Percentiles rank a stretch among this genome's conserved stretches.
Conservation (phyloP, 1,140 invertebrate species). For the Brachionus asplanchnoidis region DNA sequence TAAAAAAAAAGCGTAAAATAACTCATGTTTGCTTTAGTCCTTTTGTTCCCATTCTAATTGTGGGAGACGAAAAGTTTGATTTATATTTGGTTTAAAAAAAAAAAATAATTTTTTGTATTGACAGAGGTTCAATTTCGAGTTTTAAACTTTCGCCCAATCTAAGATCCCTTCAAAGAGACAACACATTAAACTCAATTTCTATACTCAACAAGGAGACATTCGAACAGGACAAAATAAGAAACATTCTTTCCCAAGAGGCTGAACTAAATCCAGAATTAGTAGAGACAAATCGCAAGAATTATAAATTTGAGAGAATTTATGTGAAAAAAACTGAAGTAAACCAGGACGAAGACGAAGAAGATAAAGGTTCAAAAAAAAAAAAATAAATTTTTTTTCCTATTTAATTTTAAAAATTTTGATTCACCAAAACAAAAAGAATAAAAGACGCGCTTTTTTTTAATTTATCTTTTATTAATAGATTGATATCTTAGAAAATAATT, state of each 20-base stretch:
- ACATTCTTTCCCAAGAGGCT: neutral
- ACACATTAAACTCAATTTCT: neutral
- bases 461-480: neutral
- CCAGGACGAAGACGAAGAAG: neutral
- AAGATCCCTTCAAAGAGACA: conserved; percentile 65
- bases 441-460: neutral
- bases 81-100: neutral
- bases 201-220: conserved; percentile 25
- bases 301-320: neutral
- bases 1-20: conserved; percentile 74
- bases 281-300: neutral
- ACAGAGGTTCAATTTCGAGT: conserved; percentile 72
- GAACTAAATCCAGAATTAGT: neutral
- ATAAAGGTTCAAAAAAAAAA: neutral
- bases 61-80: conserved; percentile 81
- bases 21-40: conserved; percentile 79
- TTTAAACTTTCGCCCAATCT: conserved; percentile 86
- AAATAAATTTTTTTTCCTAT: neutral
- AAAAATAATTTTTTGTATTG: conserved; percentile 46
- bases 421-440: neutral
- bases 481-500: neutral
- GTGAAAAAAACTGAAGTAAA: neutral
- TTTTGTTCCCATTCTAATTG: conserved; percentile 75
- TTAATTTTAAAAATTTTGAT: neutral
- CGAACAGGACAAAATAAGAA: conserved; percentile 20